Evolutionary conservation across 2,797 vertebrate genomes (phyloP), one percentile per base, ranked within the genome.

Genomic region (Nannoperca australis): DNA sequence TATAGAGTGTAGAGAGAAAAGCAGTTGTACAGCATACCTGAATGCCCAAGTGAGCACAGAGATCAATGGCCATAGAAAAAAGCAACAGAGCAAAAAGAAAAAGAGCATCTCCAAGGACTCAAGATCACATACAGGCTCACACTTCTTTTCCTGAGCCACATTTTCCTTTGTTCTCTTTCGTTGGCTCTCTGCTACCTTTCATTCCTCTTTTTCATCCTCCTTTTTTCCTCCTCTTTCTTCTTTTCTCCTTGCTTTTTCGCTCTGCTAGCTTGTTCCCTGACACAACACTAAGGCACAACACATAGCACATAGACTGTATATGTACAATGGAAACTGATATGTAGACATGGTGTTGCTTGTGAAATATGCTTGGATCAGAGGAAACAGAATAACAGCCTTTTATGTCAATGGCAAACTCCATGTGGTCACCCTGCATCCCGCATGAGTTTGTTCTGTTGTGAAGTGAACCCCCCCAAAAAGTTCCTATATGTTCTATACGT

Each of bases 31-130:
- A 61, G 76, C 59, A 68, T 60, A 50, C 72, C 66, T 73, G 67
- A 73, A 68, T 73, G 63, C 63, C 68, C 58, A 55, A 66, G 64
- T 0, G 0, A 59, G 56, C 47, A 32, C 30, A 42, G n/a, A 79
- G 60, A 84, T 86, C 66, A 83, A 67, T 75, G 70, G 32, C 30
- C 2, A 24, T 11, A 49, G 54, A 45, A 73, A 74, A 71, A 73
- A 47, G 24, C 0, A 0, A 36, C 7, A 15, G 12, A 50, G 42
- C 58, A 54, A 56, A 66, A 72, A 51, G 10, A 1, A 70, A 81
- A 73, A 38, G 50, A 83, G 42, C 59, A 78, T 83, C 76, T 88
- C 67, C 53, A 79, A 84, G 70, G 78, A 86, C 64, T 76, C 24
- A 14, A 53, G 61, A 87, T 83, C 76, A 82, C 64, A 86, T 51